Evolutionary conservation across 2,113 vertebrate genomes (phyloP), one percentile per base, ranked within the genome.

Genomic region (Elephas maximus): DNA sequence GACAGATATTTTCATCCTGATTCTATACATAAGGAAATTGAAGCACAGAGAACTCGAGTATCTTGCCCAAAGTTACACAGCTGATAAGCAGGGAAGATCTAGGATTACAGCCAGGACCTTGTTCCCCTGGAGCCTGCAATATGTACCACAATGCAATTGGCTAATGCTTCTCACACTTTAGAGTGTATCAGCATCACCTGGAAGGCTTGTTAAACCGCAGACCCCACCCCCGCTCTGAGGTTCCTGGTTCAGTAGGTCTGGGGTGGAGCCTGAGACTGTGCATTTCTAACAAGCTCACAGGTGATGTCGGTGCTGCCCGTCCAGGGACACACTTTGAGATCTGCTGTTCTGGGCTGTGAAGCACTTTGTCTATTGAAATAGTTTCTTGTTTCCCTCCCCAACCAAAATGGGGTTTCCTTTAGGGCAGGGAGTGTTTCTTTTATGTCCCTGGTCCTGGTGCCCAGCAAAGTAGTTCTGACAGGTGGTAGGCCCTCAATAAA

Each of bases 391-490:
- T 78, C 10, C 77, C 37, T 85, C 69, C 37, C 41, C n/a, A 80
- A 63, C 18, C 65, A 73, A 69, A 83, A 86, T 48, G 81, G 60
- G 28, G 26, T 41, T 69, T 96, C 41, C 37, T 83, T 18, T 37
- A 63, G 77, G 81, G 81, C 9, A 69, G 44, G 28, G 69, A 8
- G 23, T 96, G 44, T 21, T 11, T 78, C 37, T 82, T 77, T 62
- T n/a, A 85, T 44, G 69, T 79, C 53, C 62, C 21, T 69, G 14
- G 51, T 86, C n/a, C 45, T 5, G 33, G 63, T 37, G 82, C 62
- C 69, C 73, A 80, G 71, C 71, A 82, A 79, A 90, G 91, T 63
- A 73, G 62, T 74, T 90, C 91, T 73, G 67, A 62, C 51, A 79
- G 62, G 28, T 80, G 48, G 48, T 48, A 48, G 48, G 48, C 48